Evolutionary conservation across 1,140 invertebrate genomes (phyloP).

Genomic region (Drosophila arawakana): DNA sequence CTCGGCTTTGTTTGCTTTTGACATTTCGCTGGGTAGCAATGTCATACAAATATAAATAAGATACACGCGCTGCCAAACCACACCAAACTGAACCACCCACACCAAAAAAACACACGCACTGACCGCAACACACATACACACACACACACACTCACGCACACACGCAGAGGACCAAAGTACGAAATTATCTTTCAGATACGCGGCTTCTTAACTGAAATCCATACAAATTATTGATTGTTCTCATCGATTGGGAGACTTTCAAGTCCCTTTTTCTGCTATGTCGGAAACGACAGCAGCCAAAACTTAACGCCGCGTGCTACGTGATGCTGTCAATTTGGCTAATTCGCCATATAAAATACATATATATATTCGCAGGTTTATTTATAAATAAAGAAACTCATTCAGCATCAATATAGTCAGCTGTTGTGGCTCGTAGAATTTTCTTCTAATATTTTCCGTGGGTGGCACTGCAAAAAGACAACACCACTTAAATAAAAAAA

Average conservation of each 20-base stretch:
- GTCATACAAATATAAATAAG: conserved; percentile 80
- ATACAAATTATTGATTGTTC: conserved; percentile 12
- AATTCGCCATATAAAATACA: conserved; percentile 61
- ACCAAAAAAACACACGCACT: conserved; percentile 55
- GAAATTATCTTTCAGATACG: not conserved
- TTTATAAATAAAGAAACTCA: conserved; percentile 66
- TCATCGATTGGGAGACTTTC: conserved; percentile 1
- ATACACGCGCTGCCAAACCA: conserved; percentile 40
- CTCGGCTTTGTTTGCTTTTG: conserved; percentile 74
- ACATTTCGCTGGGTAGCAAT: conserved; percentile 76
- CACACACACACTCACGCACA: not conserved
- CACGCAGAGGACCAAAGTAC: not conserved
- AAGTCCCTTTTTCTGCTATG: not conserved
- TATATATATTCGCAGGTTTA: conserved; percentile 51
- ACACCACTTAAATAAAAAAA: not conserved
- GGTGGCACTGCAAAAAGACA: conserved; percentile 27
- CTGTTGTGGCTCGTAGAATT: conserved; percentile 63
- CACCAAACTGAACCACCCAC: conserved; percentile 39
- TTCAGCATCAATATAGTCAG: conserved; percentile 56
- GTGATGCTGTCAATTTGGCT: conserved; percentile 44
- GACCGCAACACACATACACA: conserved; percentile 33
- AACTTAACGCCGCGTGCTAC: conserved; percentile 26
- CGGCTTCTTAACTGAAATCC: not conserved
- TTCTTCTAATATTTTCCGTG: conserved; percentile 38
- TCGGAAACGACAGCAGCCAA: conserved; percentile 22